A percentile compares a stretch with the other conserved stretches of the same genome.
These are phyloP conservation scores for Drosophila pseudotalamancana DNA, from an alignment of 2,888 invertebrate genomes.

Conservation along the genomic window DNA sequence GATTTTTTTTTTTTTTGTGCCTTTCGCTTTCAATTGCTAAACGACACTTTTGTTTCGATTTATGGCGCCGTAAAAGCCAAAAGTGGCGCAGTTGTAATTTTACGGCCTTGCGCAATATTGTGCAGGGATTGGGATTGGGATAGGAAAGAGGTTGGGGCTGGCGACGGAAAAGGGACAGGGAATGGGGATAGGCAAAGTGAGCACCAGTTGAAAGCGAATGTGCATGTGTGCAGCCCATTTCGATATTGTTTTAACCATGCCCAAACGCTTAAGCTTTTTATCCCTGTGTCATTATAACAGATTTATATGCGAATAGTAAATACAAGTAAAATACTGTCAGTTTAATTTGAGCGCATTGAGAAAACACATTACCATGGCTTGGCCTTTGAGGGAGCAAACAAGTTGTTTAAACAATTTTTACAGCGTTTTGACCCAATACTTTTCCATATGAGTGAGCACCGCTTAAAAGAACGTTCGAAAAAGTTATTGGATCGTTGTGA, in stretches of 20 bases:
- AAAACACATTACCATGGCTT: conserved; percentile 12
- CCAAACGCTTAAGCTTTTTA: conserved; percentile 15
- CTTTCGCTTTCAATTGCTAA: conserved; percentile 57
- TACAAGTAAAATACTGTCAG: conserved; percentile 8
- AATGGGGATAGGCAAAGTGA: conserved; percentile 6
- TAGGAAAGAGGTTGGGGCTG: neutral
- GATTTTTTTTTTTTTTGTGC: conserved; percentile 8
- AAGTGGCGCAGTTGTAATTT: conserved; percentile 71
- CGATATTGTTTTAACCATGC: conserved; percentile 13
- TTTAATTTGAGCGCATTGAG: conserved; percentile 41
- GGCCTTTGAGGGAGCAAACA: conserved; percentile 27
- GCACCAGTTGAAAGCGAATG: conserved; percentile 39
- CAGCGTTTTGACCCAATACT: conserved; percentile 31
- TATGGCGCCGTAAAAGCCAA: conserved; percentile 71
- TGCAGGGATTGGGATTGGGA: conserved; percentile 4
- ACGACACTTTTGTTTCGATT: conserved; percentile 76
- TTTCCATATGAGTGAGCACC: conserved; percentile 41
- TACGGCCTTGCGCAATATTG: conserved; percentile 52
- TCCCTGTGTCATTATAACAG: conserved; percentile 36
- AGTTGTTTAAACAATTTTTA: conserved; percentile 58
- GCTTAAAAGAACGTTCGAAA: conserved; percentile 39
- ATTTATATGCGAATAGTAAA: conserved; percentile 29
- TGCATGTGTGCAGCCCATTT: conserved; percentile 26
- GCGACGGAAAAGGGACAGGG: neutral
- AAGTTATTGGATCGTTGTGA: conserved; percentile 57